These are phyloP conservation scores for Parotia lawesii DNA, from an alignment of 2,113 vertebrate species.

Conservation along the genomic window DNA sequence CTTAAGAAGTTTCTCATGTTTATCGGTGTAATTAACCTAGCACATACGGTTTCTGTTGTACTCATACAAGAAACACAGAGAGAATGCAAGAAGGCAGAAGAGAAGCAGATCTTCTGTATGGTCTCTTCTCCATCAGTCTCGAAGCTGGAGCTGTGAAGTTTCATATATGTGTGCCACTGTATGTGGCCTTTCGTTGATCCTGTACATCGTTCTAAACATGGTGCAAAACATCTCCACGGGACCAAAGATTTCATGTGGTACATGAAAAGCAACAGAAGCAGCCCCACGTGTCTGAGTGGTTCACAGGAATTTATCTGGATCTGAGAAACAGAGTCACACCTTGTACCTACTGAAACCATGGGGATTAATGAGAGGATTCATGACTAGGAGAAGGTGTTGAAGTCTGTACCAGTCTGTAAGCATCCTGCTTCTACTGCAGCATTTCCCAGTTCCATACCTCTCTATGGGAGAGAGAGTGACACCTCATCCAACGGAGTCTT, in stretches of 20 bases:
- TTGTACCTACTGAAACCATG: not conserved
- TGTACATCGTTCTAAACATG: not conserved
- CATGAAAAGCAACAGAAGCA: not conserved
- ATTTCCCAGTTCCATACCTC: not conserved
- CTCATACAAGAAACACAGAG: not conserved
- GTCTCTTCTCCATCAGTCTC: not conserved
- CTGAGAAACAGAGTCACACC: not conserved
- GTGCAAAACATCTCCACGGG: fast-evolving
- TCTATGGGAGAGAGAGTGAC: not conserved
- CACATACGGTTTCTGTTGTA: not conserved
- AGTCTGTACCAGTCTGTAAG: not conserved
- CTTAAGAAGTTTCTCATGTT: not conserved
- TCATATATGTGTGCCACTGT: not conserved
- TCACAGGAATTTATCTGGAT: not conserved
- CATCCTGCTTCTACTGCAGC: not conserved
- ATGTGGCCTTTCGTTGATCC: not conserved
- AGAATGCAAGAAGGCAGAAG: not conserved
- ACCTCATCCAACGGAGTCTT: not conserved
- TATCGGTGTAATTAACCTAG: not conserved
- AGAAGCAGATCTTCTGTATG: not conserved
- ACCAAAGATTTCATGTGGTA: not conserved
- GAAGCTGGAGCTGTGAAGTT: not conserved
- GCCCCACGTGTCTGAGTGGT: not conserved
- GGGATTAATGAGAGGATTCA: not conserved
- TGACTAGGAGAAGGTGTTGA: not conserved